Evolutionary conservation across 2,113 vertebrate genomes (phyloP).

Genomic region (Psittacula cyanocephala): DNA sequence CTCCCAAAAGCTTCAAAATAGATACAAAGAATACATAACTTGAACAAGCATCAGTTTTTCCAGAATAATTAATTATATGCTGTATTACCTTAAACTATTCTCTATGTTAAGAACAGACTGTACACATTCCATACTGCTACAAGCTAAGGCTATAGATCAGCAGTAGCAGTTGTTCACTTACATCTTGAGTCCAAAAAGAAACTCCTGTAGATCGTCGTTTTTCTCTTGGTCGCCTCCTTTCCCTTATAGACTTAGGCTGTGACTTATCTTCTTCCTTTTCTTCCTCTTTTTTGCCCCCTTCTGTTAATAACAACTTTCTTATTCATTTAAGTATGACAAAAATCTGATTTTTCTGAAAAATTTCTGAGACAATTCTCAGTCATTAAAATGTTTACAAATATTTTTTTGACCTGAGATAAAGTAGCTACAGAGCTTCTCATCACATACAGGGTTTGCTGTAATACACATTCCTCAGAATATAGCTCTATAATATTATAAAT

Average conservation of each 20-base stretch:
- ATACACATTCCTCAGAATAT: background rate
- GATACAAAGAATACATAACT: background rate
- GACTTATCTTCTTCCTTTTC: slow-evolving; percentile 97
- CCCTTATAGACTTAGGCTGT: slow-evolving; percentile 93
- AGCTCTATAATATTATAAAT: slow-evolving; percentile 3
- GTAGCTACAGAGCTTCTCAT: background rate
- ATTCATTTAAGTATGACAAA: background rate
- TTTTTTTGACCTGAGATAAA: background rate
- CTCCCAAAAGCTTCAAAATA: background rate
- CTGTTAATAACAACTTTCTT: slow-evolving; percentile 72
- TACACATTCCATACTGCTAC: background rate
- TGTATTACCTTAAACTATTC: background rate
- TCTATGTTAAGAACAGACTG: background rate
- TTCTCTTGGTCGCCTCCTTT: slow-evolving; percentile 93
- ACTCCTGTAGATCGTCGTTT: slow-evolving; percentile 95
- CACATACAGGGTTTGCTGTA: background rate
- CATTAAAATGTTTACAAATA: background rate
- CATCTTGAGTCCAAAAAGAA: slow-evolving; percentile 92
- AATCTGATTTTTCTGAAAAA: background rate
- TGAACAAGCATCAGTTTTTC: background rate
- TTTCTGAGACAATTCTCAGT: background rate
- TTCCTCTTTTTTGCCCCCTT: slow-evolving; percentile 88
- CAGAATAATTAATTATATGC: background rate
- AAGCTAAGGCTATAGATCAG: background rate
- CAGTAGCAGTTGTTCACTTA: slow-evolving; percentile 63